These are phyloP conservation scores for Acrobeloides nanus DNA, from an alignment of 2,888 invertebrate genomes.

Conservation along the genomic window DNA sequence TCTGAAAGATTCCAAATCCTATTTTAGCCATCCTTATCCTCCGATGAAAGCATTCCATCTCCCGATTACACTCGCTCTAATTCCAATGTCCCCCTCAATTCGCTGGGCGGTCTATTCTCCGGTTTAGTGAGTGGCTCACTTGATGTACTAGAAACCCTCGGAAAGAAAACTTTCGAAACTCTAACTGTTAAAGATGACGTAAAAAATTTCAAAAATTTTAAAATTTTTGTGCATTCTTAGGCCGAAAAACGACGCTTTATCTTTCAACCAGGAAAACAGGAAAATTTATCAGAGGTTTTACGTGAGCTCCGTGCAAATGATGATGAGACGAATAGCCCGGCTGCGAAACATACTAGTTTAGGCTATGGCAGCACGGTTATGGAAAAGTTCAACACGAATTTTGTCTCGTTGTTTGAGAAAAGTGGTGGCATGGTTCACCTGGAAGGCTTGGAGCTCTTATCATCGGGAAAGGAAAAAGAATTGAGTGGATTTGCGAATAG, in stretches of 20 bases:
- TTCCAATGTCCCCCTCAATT: not conserved
- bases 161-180: slow-evolving; percentile 88
- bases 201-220: not conserved
- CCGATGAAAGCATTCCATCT: slow-evolving; percentile 13
- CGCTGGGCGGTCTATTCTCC: slow-evolving; percentile 28
- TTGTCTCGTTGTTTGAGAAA: slow-evolving; percentile 30
- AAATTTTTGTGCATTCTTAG: too few species aligned
- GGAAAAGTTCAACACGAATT: slow-evolving; percentile 20
- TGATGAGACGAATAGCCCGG: too few species aligned
- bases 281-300: slow-evolving; percentile 32
- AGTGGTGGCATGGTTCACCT: slow-evolving; percentile 70
- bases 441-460: slow-evolving; percentile 70
- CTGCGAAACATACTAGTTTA: not conserved
- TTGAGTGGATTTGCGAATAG: too few species aligned
- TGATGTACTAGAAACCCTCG: slow-evolving; percentile 82
- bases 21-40: slow-evolving; percentile 22
- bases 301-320: slow-evolving; percentile 25
- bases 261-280: slow-evolving; percentile 12
- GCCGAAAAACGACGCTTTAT: slow-evolving; percentile 26
- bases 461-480: too few species aligned
- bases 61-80: slow-evolving; percentile 2
- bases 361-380: slow-evolving; percentile 19
- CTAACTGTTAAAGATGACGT: slow-evolving; percentile 75
- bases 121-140: slow-evolving; percentile 54
- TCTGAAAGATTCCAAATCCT: too few species aligned